Evolutionary conservation across 1,140 invertebrate species (phyloP), one percentile per base, ranked within the genome.

Genomic region (Bombus impatiens): DNA sequence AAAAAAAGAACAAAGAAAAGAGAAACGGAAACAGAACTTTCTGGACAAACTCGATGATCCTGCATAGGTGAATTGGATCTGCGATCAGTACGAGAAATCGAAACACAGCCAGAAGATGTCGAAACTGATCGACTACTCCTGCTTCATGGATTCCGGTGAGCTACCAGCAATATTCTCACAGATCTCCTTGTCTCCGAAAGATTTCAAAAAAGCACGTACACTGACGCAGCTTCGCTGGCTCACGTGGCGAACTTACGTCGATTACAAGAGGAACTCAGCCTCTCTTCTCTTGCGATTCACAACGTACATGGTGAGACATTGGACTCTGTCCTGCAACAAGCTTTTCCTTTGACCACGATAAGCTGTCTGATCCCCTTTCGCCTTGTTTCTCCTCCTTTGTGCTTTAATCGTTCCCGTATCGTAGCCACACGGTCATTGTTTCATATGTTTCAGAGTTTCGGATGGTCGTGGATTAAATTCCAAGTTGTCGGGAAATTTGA

Each of bases 161-260:
- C 74, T 86, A 3, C 89, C 92, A 28, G 65, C 84, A n/a, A 87
- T 91, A 71, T 92, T 93, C 84, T 78, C 84, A 5, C 76, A 86
- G 2, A 80, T 80, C 83, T 87, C 78, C 2, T 44, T 87, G 28
- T 57, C 82, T 13, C 77, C 87, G 2, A 86, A 62, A 25, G 90
- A 93, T 37, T 94, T 93, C 40, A 92, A 95, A 93, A 96, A 95
- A 94, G 95, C 96, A 72, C 84, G 70, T 47, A 87, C 92, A 72
- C 85, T 95, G 8, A 95, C 92, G 6, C 95, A 96, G 90, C 78
- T 96, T 9, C 91, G 94, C 10, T 96, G 96, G 96, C 87, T 96
- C 22, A 89, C 93, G 25, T 97, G 97, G 97, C 95, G 97, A 87
- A 96, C 95, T 82, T 96, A 96, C 86, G 91, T 96, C 62, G 95